Conservation (phyloP, 2,797 vertebrate species). For the Catamblyrhynchus diadema region DNA sequence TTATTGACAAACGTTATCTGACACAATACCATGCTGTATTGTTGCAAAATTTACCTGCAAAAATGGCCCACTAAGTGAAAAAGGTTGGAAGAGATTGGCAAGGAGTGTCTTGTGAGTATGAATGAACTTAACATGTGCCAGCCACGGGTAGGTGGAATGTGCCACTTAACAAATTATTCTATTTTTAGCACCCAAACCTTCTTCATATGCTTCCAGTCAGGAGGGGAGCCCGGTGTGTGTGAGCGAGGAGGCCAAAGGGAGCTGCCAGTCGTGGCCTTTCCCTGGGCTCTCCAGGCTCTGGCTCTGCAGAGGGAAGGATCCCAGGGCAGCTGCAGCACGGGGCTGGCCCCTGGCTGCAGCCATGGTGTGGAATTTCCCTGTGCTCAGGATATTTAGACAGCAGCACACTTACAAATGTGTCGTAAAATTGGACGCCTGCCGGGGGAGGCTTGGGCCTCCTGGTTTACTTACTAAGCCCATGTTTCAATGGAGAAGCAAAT, state of each 20-base stretch:
- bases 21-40: not conserved
- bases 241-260: not conserved
- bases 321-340: constrained; percentile 11
- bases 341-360: constrained; percentile 45
- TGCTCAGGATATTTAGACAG: constrained; percentile 74
- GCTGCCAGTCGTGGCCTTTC: constrained; percentile 36
- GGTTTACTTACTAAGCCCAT: constrained; percentile 58
- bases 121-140: constrained; percentile 56
- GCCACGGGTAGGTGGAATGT: constrained; percentile 17
- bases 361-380: constrained; percentile 79
- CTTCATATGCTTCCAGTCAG: constrained; percentile 8
- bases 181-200: constrained; percentile 44
- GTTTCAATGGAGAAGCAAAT: constrained; percentile 63
- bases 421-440: constrained; percentile 60
- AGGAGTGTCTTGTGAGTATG: not conserved
- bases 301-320: constrained; percentile 34
- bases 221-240: not conserved
- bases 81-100: not conserved
- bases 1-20: not conserved
- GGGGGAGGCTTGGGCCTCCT: constrained; percentile 35
- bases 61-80: not conserved
- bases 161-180: constrained; percentile 53
- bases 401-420: constrained; percentile 69
- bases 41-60: not conserved
- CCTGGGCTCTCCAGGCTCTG: constrained; percentile 6